Evolutionary conservation across 1,140 invertebrate genomes (phyloP).

Genomic region (Drosophila suzukii): DNA sequence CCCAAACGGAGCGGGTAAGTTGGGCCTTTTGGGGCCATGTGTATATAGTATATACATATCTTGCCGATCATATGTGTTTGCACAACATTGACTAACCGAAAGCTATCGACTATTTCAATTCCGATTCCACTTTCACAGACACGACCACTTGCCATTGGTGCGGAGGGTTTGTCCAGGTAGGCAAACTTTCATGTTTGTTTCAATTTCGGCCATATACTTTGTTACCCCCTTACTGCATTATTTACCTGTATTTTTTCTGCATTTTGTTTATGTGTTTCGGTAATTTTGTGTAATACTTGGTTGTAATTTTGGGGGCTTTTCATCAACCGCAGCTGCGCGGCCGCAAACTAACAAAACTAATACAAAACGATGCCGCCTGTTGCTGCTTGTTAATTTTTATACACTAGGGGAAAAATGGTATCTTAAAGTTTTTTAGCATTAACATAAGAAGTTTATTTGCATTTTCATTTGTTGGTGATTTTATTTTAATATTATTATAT

Average conservation of each 20-base stretch:
- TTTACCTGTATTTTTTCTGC: constrained; percentile 18
- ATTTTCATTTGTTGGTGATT: no score
- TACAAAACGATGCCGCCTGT: constrained; percentile 60
- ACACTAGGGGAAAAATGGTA: constrained; percentile 2
- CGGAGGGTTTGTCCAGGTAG: constrained; percentile 83
- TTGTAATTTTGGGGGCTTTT: constrained; percentile 36
- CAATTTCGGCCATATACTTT: constrained; percentile 31
- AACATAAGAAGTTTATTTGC: no score
- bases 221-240: constrained; percentile 12
- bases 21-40: constrained; percentile 1
- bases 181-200: constrained; percentile 58
- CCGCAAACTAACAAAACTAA: constrained; percentile 64
- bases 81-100: constrained; percentile 84
- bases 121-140: constrained; percentile 85
- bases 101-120: constrained; percentile 85
- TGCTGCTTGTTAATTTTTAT: constrained; percentile 12
- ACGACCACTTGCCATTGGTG: constrained; percentile 87
- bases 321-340: constrained; percentile 52
- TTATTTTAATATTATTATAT: no score
- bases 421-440: neutral
- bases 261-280: constrained; percentile 18
- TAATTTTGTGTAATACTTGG: constrained; percentile 22
- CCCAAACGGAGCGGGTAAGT: constrained; percentile 90
- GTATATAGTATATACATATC: constrained; percentile 1
- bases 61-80: constrained; percentile 35